Conservation (phyloP, 1,140 invertebrate species). For the Liolophura sinensis region DNA sequence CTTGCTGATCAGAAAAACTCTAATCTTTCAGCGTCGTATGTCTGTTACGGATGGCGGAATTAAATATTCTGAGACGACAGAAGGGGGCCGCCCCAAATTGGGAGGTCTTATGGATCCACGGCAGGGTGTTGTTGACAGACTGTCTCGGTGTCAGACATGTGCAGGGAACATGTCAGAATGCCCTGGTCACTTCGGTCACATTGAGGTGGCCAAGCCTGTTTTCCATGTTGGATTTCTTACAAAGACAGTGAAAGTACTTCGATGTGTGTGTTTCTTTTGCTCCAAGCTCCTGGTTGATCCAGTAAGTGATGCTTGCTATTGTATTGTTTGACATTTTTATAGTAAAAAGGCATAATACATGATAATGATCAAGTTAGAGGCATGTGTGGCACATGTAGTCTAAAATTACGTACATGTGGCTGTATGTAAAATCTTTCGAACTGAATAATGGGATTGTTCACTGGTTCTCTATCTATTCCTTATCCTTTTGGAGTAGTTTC, state of each 20-base stretch:
- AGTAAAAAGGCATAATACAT: too few relatives aligned
- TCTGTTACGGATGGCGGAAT: conserved; percentile 92
- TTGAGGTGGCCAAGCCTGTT: conserved; percentile 97
- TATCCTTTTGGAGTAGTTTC: too few relatives aligned
- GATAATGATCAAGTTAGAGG: too few relatives aligned
- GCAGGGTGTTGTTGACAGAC: conserved; percentile 95
- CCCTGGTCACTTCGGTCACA: conserved; percentile 99
- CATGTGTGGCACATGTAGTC: too few relatives aligned
- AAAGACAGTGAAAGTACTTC: conserved; percentile 94
- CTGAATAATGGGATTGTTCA: too few relatives aligned
- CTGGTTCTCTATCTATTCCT: too few relatives aligned
- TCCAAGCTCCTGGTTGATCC: conserved; percentile 93
- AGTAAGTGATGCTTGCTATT: conserved; percentile 67
- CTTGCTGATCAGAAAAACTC: not conserved
- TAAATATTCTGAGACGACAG: conserved; percentile 96
- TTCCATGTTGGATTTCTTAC: conserved; percentile 98
- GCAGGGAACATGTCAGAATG: conserved; percentile 98
- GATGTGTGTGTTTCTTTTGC: conserved; percentile 98
- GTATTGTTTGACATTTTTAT: too few relatives aligned
- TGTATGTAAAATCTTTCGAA: too few relatives aligned
- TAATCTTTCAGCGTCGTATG: conserved; percentile 71
- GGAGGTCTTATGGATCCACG: conserved; percentile 99
- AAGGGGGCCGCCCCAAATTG: conserved; percentile 95
- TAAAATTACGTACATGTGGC: too few relatives aligned
- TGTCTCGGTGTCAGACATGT: conserved; percentile 91